Conservation (phyloP, 2,113 vertebrate genomes). For the Perognathus longimembris region DNA sequence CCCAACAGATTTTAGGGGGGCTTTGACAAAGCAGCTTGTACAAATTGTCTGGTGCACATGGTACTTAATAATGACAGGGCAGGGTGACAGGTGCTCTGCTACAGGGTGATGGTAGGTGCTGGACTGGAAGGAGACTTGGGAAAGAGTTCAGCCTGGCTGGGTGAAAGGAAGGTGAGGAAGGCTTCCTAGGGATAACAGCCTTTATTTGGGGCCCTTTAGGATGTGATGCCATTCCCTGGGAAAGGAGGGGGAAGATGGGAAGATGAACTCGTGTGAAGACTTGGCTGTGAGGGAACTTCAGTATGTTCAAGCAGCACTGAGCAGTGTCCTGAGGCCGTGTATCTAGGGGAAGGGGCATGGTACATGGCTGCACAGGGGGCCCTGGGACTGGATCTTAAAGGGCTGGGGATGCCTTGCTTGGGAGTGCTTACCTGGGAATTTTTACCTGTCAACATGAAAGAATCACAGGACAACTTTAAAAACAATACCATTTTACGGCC, state of each 20-base stretch:
- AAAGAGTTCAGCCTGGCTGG: not conserved
- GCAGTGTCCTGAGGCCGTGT: fast-evolving
- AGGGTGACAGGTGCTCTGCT: not conserved
- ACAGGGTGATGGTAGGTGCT: not conserved
- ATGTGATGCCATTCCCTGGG: not conserved
- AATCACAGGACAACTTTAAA: not conserved
- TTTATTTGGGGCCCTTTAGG: not conserved
- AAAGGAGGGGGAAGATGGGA: not conserved
- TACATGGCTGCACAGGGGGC: not conserved
- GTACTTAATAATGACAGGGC: not conserved
- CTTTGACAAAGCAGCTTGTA: not conserved
- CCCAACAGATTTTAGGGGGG: not conserved
- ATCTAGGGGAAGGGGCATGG: not conserved
- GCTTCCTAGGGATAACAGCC: not conserved
- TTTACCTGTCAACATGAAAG: not conserved
- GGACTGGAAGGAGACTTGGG: not conserved
- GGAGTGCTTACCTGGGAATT: not conserved
- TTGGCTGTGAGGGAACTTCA: not conserved
- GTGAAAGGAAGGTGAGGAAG: not conserved
- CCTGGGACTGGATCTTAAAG: not conserved
- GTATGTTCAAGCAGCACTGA: not conserved
- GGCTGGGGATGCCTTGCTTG: not conserved
- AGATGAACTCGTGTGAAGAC: not conserved
- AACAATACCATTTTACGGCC: not conserved
- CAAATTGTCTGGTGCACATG: not conserved